Percentiles rank a stretch among this genome's conserved stretches.
Evolutionary conservation across 1,140 invertebrate genomes (phyloP).

Genomic region (Aphidius gifuensis): DNA sequence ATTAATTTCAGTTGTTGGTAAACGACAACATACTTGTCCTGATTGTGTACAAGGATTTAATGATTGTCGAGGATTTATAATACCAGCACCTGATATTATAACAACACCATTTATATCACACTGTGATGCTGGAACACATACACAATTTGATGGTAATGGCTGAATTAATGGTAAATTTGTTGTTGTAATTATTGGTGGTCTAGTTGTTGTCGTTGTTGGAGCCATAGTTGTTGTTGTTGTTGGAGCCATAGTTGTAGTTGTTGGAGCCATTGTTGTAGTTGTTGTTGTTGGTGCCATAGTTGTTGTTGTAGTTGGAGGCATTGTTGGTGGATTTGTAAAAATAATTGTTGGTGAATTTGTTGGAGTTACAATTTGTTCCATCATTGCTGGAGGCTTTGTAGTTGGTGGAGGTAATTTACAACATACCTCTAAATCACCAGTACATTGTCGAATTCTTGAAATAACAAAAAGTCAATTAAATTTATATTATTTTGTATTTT

Average conservation of each 20-base stretch:
- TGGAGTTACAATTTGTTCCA: constrained; percentile 21
- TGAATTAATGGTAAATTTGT: constrained; percentile 19
- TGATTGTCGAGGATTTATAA: constrained; percentile 41
- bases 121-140: constrained; percentile 43
- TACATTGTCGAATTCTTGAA: constrained; percentile 37
- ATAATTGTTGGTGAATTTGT: constrained; percentile 21
- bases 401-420: constrained; percentile 32
- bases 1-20: constrained; percentile 6
- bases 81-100: constrained; percentile 30
- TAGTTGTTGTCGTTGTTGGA: constrained; percentile 14
- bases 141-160: constrained; percentile 33
- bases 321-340: constrained; percentile 24
- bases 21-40: constrained; percentile 29
- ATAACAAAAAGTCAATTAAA: not conserved
- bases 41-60: constrained; percentile 23
- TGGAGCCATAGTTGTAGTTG: constrained; percentile 13
- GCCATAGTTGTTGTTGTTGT: constrained; percentile 16
- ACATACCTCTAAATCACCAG: constrained; percentile 42
- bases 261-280: constrained; percentile 2
- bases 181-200: not conserved
- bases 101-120: constrained; percentile 23
- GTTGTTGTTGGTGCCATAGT: constrained; percentile 15
- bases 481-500: not conserved
- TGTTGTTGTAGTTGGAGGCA: constrained; percentile 14
- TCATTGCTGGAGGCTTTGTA: constrained; percentile 4